Evolutionary conservation across 1,140 invertebrate genomes (phyloP).

Genomic region (Magallana angulata): DNA sequence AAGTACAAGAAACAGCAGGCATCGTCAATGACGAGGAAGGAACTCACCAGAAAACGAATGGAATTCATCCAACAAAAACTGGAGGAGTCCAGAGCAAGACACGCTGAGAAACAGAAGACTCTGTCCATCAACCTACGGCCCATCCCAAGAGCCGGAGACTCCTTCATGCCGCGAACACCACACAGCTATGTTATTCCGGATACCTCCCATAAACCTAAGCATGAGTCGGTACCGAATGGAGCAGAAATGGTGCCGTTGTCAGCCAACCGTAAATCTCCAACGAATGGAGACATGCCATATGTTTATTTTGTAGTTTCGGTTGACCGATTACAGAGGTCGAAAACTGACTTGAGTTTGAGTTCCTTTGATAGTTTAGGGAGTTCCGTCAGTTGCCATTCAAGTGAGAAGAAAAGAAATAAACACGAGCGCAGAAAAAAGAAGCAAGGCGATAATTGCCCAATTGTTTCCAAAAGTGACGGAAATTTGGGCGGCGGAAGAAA

Average conservation of each 20-base stretch:
- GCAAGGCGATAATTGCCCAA: background rate
- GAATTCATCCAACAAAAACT: conserved; percentile 50
- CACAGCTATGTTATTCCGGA: background rate
- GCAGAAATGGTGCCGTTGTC: conserved; percentile 54
- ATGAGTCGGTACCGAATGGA: background rate
- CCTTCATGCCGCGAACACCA: conserved; percentile 33
- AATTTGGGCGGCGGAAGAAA: background rate
- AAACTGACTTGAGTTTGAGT: conserved; percentile 21
- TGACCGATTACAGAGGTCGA: conserved; percentile 31
- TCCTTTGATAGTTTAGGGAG: background rate
- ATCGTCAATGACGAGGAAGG: conserved; percentile 46
- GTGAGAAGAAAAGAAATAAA: conserved; percentile 40
- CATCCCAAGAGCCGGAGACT: conserved; percentile 48
- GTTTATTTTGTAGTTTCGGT: conserved; percentile 57
- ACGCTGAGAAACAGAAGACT: conserved; percentile 49
- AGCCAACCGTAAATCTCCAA: conserved; percentile 5
- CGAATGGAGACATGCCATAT: conserved; percentile 43
- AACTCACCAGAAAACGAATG: conserved; percentile 54
- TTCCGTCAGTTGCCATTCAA: background rate
- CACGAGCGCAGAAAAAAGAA: conserved; percentile 32
- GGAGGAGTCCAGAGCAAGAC: conserved; percentile 53
- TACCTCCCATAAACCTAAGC: conserved; percentile 3
- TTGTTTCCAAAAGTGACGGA: conserved; percentile 35
- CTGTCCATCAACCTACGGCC: conserved; percentile 36
- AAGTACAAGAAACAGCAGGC: conserved; percentile 34